Conservation (phyloP, 2,113 vertebrate genomes). For the Cryptotis parvus region DNA sequence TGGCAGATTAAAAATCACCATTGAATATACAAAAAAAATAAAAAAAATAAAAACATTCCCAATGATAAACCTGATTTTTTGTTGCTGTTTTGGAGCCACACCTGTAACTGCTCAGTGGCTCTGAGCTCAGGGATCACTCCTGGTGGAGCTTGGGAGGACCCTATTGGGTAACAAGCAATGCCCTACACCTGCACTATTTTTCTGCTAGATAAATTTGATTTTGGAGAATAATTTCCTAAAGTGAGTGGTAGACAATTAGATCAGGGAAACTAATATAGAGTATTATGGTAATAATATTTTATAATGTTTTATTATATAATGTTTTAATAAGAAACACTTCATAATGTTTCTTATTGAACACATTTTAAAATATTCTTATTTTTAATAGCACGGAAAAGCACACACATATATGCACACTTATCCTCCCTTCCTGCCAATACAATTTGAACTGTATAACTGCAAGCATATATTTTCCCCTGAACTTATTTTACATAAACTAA, state of each 20-base stretch:
- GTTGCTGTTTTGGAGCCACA: no score
- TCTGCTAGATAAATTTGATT: neutral
- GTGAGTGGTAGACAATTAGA: neutral
- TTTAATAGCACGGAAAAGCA: conserved; percentile 6
- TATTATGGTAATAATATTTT: neutral
- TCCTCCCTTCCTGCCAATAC: neutral
- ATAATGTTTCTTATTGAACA: no score
- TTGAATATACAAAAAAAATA: no score
- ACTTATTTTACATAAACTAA: neutral
- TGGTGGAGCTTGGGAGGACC: no score
- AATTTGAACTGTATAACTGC: neutral
- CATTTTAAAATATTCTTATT: neutral
- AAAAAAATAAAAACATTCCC: neutral
- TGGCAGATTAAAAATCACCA: no score
- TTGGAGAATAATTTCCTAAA: neutral
- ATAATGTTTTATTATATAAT: neutral
- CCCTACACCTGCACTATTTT: no score
- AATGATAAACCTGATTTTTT: no score
- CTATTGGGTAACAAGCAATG: no score
- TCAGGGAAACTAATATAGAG: neutral
- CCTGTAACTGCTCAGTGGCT: no score
- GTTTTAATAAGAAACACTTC: no score
- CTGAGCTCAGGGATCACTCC: no score
- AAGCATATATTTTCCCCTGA: neutral
- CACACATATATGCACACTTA: neutral